Percentiles rank a stretch among this genome's conserved stretches.
These are phyloP conservation scores for Anthoptus insignis DNA, from an alignment of 2,888 invertebrate species.

Conservation along the genomic window DNA sequence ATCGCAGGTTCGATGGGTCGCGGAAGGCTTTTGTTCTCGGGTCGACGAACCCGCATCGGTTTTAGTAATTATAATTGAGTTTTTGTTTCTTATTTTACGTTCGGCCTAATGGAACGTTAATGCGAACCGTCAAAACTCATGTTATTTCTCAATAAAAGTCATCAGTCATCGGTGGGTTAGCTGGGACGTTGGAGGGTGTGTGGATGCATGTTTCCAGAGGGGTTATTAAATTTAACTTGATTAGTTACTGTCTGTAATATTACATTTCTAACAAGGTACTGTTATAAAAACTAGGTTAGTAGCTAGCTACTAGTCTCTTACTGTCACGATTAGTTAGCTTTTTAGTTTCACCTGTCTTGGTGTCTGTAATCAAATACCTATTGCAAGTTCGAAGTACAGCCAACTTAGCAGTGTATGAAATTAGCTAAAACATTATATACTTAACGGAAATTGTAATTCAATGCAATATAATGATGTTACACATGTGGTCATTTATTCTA, in stretches of 20 bases:
- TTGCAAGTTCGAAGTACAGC: no score
- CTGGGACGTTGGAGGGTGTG: constrained; percentile 7
- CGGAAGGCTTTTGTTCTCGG: constrained; percentile 68
- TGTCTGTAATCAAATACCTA: no score
- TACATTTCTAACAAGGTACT: constrained; percentile 4
- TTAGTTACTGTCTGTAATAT: constrained; percentile 14
- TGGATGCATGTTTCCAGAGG: constrained; percentile 17
- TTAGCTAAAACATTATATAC: no score
- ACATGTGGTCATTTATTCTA: no score
- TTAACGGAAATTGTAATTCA: no score
- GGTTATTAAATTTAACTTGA: constrained; percentile 23
- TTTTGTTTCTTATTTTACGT: constrained; percentile 59
- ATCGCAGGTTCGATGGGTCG: constrained; percentile 65
- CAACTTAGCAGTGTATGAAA: no score
- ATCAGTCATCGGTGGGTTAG: constrained; percentile 42
- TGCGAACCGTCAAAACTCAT: constrained; percentile 48
- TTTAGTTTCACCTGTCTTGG: no score
- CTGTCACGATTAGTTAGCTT: not conserved
- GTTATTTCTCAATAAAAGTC: constrained; percentile 49
- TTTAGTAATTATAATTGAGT: constrained; percentile 71
- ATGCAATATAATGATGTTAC: no score
- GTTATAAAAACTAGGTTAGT: not conserved
- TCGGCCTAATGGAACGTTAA: constrained; percentile 54
- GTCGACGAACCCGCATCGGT: constrained; percentile 63
- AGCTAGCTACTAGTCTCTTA: not conserved